Evolutionary conservation across 1,140 invertebrate genomes (phyloP).

Genomic region (Musca vetustissima): DNA sequence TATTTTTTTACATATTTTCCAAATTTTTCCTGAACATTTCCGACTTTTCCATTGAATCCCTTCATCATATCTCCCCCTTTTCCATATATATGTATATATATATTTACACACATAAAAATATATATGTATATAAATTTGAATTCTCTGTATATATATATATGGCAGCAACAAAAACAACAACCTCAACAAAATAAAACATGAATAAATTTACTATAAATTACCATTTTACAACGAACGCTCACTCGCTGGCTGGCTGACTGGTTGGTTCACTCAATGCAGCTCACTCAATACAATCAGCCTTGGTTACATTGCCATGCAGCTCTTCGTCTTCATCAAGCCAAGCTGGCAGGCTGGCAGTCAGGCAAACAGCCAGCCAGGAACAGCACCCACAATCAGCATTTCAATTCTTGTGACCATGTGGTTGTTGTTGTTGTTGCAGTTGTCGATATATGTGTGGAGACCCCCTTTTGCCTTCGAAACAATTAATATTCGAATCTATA

Average conservation of each 20-base stretch:
- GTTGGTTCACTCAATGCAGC: background rate
- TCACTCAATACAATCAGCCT: background rate
- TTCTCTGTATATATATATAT: background rate
- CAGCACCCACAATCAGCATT: background rate
- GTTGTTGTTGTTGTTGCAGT: too few relatives aligned
- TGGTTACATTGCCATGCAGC: background rate
- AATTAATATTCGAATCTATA: too few relatives aligned
- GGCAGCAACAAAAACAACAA: background rate
- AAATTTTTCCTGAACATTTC: too few relatives aligned
- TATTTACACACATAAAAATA: background rate
- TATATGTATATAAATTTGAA: background rate
- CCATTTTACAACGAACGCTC: slow-evolving; percentile 14
- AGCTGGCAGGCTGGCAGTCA: background rate
- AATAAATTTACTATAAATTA: slow-evolving; percentile 25
- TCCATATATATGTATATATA: too few relatives aligned
- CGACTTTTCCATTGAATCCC: too few relatives aligned
- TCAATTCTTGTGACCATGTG: background rate
- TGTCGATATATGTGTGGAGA: too few relatives aligned
- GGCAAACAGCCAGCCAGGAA: background rate
- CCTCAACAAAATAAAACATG: slow-evolving; percentile 20
- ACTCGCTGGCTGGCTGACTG: too few relatives aligned
- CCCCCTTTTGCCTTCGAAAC: too few relatives aligned
- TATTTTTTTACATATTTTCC: too few relatives aligned
- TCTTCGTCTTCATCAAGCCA: background rate
- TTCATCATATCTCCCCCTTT: background rate